Percentiles rank a stretch among this genome's conserved stretches.
Evolutionary conservation across 2,888 invertebrate genomes (phyloP).

Genomic region (Trachelus iudaicus): DNA sequence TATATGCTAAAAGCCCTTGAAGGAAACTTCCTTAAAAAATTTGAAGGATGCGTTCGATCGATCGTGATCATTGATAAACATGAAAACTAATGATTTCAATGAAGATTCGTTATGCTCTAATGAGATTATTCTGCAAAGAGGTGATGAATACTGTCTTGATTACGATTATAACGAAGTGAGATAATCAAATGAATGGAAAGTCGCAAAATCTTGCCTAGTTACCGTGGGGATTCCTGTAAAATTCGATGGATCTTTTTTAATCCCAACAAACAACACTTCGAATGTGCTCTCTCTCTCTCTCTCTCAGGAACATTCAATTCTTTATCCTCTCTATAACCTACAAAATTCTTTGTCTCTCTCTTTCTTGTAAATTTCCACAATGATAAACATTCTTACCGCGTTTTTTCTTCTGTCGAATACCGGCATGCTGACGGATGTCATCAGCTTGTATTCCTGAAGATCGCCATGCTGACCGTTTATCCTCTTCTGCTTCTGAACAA

Average conservation of each 20-base stretch:
- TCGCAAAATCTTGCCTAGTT: not conserved
- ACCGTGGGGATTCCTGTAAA: not conserved
- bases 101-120: not conserved
- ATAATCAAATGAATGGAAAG: not conserved
- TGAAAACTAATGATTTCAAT: not conserved
- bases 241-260: not conserved
- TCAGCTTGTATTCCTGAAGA: constrained; percentile 78
- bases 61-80: not conserved
- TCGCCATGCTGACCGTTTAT: constrained; percentile 72
- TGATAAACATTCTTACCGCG: constrained; percentile 73
- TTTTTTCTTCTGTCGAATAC: constrained; percentile 89
- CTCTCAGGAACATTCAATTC: not conserved
- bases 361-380: not conserved
- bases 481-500: constrained; percentile 67
- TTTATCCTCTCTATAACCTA: not conserved
- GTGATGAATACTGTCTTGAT: not conserved
- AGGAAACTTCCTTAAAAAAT: not conserved
- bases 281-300: no score
- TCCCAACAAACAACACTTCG: not conserved
- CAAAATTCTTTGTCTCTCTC: not conserved
- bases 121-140: not conserved
- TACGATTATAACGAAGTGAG: not conserved
- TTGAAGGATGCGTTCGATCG: not conserved
- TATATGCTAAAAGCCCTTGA: not conserved
- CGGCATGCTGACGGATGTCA: constrained; percentile 94